Base-by-base conservation (phyloP, 30 jellyfish, hydroid and myxozoan species). In the Cassiopea andromeda region DNA sequence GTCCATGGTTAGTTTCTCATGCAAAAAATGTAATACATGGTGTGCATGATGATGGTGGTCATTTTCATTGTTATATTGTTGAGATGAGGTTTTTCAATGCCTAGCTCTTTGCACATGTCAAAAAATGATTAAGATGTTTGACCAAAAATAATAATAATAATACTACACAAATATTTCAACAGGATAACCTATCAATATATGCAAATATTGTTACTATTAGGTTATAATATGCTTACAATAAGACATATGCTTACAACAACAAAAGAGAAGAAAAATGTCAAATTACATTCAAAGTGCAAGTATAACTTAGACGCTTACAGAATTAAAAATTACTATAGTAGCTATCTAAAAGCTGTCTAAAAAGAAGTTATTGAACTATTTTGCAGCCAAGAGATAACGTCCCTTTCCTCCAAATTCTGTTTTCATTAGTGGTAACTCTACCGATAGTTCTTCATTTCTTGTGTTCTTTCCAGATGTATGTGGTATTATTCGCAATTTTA, bases 361-460 rank as follows among this genome's bases (percentile, higher is more conserved):
- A 54, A 74, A 84, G 92, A 27, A 27, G 38, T 27, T 27, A 27
- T 27, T 27, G 38, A 27, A 27, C 38, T 27, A 27, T 27, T 47
- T 73, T 70, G 94, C 94, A 70, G 90, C 90, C 85, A 75, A 77
- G 85, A 73, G 58, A 86, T 54, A 73, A 69, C 54, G 79, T 61
- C 94, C 90, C 78, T 86, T 86, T 76, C 89, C 82, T 27, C 81
- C 89, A 76, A 59, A 46, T 82, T 82, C 90, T 49, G 83, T 68
- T 82, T 82, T 82, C 90, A 73, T 66, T 86, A 47, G 85, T 19
- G 90, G 90, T 50, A 86, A 64, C 82, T 59, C 75, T 74, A 76
- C 90, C 69, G 94, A 86, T 70, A 70, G 43, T 27, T 86, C 81
- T 75, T 75, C 69, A 27, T 64, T 76, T 76, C 83, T 54, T 74